A percentile compares a stretch with the other conserved stretches of the same genome.
phyloP scores from a whole-genome alignment of 2,113 vertebrate genomes.

The Girardinichthys multiradiatus region DNA sequence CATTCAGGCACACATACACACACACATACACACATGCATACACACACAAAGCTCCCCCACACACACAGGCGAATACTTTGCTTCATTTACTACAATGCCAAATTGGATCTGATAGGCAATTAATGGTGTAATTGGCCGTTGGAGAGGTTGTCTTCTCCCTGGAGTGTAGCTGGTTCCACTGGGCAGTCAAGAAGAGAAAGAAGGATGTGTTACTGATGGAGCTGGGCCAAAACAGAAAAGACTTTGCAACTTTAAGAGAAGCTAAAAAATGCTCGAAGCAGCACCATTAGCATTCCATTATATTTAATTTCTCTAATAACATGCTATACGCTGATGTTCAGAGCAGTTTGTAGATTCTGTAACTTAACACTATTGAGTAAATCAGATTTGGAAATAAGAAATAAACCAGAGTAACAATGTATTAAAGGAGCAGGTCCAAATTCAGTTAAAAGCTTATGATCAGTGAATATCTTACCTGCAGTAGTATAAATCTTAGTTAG shows the following conservation, averaged over 20 bases:
- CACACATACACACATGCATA: constrained; percentile 27
- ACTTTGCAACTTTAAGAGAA: constrained; percentile 29
- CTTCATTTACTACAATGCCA: constrained; percentile 76
- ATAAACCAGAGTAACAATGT: background rate
- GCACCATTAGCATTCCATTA: background rate
- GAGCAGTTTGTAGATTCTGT: background rate
- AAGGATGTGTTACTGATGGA: constrained; percentile 49
- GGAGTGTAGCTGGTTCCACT: constrained; percentile 65
- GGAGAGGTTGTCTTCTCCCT: constrained; percentile 78
- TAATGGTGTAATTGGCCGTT: constrained; percentile 82
- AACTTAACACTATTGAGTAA: background rate
- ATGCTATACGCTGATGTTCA: background rate
- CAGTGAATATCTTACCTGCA: too few relatives aligned
- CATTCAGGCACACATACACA: constrained; percentile 39
- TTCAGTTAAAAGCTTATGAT: too few relatives aligned
- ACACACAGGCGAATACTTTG: constrained; percentile 63
- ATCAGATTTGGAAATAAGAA: background rate
- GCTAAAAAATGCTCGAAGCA: background rate
- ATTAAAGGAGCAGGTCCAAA: too few relatives aligned
- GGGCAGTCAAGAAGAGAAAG: constrained; percentile 50
- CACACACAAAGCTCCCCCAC: constrained; percentile 21
- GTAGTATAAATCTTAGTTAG: too few relatives aligned
- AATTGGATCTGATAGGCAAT: constrained; percentile 84
- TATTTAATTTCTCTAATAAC: background rate
- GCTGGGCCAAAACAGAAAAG: constrained; percentile 41